Evolutionary conservation across 2,888 invertebrate species (phyloP).

Genomic region (Chaitophorus viminalis): DNA sequence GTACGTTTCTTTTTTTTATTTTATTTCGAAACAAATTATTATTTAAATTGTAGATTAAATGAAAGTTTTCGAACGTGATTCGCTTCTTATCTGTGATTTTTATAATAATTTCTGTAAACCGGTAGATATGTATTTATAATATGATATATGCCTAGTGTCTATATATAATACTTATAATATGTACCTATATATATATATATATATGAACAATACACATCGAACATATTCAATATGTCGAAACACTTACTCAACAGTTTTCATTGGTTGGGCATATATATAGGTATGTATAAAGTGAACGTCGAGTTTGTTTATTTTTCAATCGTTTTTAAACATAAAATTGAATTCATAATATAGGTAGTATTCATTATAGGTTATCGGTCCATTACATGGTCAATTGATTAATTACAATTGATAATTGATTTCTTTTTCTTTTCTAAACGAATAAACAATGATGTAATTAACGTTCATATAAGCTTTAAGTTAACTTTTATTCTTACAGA

Average conservation of each 20-base stretch:
- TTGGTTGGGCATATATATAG: background rate
- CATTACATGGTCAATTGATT: background rate
- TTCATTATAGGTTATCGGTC: background rate
- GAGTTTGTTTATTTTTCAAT: background rate
- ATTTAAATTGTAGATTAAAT: conserved; percentile 27
- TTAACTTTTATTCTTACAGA: conserved; percentile 1
- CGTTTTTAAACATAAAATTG: background rate
- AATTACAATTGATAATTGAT: background rate
- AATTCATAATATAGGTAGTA: too few species aligned
- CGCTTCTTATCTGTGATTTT: background rate
- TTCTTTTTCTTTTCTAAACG: background rate
- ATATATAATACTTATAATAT: too few species aligned
- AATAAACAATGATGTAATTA: background rate
- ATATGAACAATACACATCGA: too few species aligned
- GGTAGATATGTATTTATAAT: background rate
- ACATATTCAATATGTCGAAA: background rate
- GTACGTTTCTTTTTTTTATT: background rate
- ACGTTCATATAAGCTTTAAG: background rate
- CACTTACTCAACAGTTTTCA: background rate
- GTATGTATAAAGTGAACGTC: background rate
- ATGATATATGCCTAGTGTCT: too few species aligned
- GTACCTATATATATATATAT: too few species aligned
- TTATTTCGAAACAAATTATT: background rate
- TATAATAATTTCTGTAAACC: too few species aligned
- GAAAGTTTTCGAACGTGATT: conserved; percentile 19